A percentile compares a stretch with the other conserved stretches of the same genome.
Evolutionary conservation across 2,888 invertebrate genomes (phyloP).

Genomic region (Dasypogon diadema): DNA sequence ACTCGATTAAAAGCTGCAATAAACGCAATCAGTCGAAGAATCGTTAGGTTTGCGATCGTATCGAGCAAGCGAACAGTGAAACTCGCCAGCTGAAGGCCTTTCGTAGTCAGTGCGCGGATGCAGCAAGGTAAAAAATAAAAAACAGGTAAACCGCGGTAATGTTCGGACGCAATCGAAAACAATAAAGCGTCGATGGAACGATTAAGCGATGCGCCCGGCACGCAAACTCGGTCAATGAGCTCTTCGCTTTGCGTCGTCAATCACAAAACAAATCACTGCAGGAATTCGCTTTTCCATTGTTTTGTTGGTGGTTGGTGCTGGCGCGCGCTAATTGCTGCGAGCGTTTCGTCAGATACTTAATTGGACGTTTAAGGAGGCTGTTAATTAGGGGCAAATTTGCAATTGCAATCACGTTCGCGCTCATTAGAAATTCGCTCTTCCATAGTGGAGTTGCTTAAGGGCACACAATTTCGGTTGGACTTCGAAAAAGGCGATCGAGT

Average conservation of each 20-base stretch:
- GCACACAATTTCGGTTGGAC: conserved; percentile 3
- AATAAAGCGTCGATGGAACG: conserved; percentile 11
- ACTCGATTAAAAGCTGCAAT: background rate
- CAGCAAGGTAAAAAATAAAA: conserved; percentile 6
- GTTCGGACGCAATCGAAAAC: conserved; percentile 17
- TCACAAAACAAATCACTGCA: background rate
- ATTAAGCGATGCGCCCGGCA: conserved; percentile 14
- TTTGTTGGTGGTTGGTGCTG: background rate
- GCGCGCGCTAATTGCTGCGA: conserved; percentile 12
- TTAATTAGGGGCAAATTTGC: conserved; percentile 1
- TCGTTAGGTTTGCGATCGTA: background rate
- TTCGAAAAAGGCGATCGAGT: background rate
- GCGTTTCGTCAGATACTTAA: conserved; percentile 31
- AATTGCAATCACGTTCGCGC: conserved; percentile 24
- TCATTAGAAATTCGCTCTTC: conserved; percentile 1
- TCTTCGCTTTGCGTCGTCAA: conserved; percentile 3
- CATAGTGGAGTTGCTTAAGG: conserved; percentile 10
- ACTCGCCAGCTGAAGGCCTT: conserved; percentile 19
- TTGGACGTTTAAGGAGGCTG: conserved; percentile 31
- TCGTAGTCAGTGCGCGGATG: conserved; percentile 5
- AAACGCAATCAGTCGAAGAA: background rate
- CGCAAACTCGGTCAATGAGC: conserved; percentile 47
- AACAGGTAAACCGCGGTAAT: conserved; percentile 7
- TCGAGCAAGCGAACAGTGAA: conserved; percentile 3
- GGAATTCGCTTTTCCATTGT: conserved; percentile 24